These are phyloP conservation scores for Bombus vancouverensis DNA, from an alignment of 1,140 invertebrate species.

Conservation along the genomic window DNA sequence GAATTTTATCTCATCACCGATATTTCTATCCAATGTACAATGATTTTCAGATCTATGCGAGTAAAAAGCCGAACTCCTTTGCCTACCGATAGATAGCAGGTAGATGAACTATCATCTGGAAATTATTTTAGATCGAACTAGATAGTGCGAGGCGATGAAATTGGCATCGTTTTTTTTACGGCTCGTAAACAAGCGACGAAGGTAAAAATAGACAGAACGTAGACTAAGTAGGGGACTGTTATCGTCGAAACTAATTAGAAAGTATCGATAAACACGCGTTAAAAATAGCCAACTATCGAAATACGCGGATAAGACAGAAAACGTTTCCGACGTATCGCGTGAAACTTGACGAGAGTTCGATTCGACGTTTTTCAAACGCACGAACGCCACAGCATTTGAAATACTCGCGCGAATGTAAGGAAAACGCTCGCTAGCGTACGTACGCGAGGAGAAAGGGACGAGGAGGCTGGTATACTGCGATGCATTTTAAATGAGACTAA, in stretches of 20 bases:
- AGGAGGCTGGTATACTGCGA: constrained; percentile 25
- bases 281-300: no score
- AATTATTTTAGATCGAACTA: neutral
- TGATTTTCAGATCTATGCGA: neutral
- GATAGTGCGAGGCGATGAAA: neutral
- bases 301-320: neutral
- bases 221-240: accelerated
- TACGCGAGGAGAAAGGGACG: constrained; percentile 19
- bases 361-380: neutral
- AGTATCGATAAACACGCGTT: no score
- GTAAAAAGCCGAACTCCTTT: neutral
- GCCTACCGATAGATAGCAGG: neutral
- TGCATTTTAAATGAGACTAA: constrained; percentile 60
- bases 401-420: neutral
- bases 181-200: neutral
- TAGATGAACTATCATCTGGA: neutral
- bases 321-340: neutral
- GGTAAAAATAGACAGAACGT: neutral
- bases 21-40: neutral
- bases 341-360: neutral
- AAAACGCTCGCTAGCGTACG: constrained; percentile 21
- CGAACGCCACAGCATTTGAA: neutral
- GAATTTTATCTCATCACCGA: no score
- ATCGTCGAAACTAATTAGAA: neutral
- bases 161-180: neutral